phyloP scores from a whole-genome alignment of 2,113 vertebrate species.

The Pogona vitticeps region DNA sequence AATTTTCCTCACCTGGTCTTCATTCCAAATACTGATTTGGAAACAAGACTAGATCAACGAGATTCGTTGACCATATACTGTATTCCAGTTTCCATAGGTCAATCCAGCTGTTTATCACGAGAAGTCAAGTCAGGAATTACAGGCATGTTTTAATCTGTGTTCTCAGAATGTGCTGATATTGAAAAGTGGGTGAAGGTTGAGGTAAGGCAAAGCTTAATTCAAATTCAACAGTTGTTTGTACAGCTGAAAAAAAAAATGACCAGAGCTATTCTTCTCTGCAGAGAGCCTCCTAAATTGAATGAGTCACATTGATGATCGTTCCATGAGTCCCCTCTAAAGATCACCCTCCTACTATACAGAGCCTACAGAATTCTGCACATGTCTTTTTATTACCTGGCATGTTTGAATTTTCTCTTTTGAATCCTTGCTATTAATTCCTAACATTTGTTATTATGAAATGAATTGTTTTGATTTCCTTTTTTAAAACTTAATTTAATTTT shows the following conservation, averaged over 20 bases:
- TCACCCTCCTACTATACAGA: constrained; percentile 79
- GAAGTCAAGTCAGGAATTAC: not conserved
- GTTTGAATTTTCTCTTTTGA: constrained; percentile 79
- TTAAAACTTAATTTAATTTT: constrained; percentile 25
- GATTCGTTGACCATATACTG: not conserved
- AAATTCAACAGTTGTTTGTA: constrained; percentile 17
- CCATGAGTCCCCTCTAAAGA: constrained; percentile 68
- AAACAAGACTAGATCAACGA: not conserved
- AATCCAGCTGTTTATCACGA: not conserved
- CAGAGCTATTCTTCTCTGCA: constrained; percentile 18
- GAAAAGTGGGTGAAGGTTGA: not conserved
- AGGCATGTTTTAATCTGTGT: not conserved
- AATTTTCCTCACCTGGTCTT: not conserved
- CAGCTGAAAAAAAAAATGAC: constrained; percentile 52
- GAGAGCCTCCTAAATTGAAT: not conserved
- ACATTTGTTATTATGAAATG: constrained; percentile 75
- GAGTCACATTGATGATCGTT: constrained; percentile 39
- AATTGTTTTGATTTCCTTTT: constrained; percentile 19
- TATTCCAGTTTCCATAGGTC: not conserved
- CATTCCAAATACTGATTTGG: not conserved
- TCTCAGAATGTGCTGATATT: not conserved
- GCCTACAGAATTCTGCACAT: constrained; percentile 73
- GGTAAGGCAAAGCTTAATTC: not conserved
- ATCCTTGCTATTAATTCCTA: constrained; percentile 72
- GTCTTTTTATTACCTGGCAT: constrained; percentile 80